Conservation (phyloP, 1,140 invertebrate genomes). For the Tetraneura akinire region DNA sequence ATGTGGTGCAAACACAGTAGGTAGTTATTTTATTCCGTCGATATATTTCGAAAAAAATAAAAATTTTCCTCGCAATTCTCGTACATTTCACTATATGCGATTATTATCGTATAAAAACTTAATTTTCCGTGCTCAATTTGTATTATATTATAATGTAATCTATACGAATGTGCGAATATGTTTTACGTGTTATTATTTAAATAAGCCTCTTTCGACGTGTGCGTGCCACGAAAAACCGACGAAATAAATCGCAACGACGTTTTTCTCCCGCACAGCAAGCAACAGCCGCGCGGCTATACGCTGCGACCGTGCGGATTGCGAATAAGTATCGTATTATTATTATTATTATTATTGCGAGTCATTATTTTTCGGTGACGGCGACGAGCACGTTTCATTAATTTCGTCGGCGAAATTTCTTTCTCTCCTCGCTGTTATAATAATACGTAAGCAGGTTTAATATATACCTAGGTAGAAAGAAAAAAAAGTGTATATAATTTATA, state of each 20-base stretch:
- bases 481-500: neutral
- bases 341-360: too few species aligned
- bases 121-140: too few species aligned
- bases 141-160: slow-evolving; percentile 12
- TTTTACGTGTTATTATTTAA: neutral
- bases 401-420: neutral
- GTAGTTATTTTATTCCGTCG: too few species aligned
- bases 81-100: too few species aligned
- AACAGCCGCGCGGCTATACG: neutral
- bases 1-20: too few species aligned
- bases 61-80: too few species aligned
- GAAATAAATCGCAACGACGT: neutral
- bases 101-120: too few species aligned
- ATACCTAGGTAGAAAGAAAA: neutral
- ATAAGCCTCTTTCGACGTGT: neutral
- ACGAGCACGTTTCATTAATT: slow-evolving; percentile 44
- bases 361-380: neutral
- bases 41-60: too few species aligned
- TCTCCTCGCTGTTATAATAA: neutral
- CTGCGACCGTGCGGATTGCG: too few species aligned
- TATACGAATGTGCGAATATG: neutral
- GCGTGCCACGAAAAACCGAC: neutral
- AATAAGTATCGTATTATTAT: too few species aligned
- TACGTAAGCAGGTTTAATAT: neutral
- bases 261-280: neutral